Base-by-base conservation (phyloP, 1,140 invertebrate species). In the Planococcus citri region DNA sequence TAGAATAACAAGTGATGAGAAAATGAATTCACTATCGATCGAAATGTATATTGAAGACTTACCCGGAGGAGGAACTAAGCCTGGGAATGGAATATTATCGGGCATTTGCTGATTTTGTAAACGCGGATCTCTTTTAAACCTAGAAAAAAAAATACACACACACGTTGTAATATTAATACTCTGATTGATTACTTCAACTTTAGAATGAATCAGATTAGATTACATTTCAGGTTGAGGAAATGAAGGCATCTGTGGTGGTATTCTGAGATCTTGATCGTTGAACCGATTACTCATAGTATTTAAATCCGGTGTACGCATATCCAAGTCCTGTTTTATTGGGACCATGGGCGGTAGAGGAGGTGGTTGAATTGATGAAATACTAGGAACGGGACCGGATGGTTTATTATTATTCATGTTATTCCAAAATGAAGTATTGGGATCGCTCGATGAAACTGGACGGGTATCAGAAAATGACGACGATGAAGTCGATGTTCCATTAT, bases 211-310 rank as follows among this genome's bases (percentile, higher is more conserved):
- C 21, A 58, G 17, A 58, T 8, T 8, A 8, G 12, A 33, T 33
- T 33, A 33, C 29, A 3, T 12, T 33, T 33, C 29, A 33, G 29
- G 17, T 38, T 68, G 69, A 12, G 71, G 68, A 64, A 71, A 33
- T 67, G 60, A n/a, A 14, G 60, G 60, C 60, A 27, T 25, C 27
- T n/a, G n/a, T n/a, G 75, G 80, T n/a, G 85, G 77, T 24, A 80
- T 80, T 57, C 86, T 78, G 75, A 87, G 79, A 76, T 87, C 86
- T 75, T 86, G 85, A 74, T 87, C 86, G 75, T 83, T 76, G 33
- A 76, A 74, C n/a, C 80, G 81, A 76, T 83, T 82, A 17, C n/a
- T 14, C 41, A 51, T 51, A n/a, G 9, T 41, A 51, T 20, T 20
- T n/a, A 51, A 9, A 51, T 51, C 41, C 68, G 85, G 78, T 72